Conservation (phyloP, 2,888 invertebrate genomes). For the Melangyna quadrimaculata region DNA sequence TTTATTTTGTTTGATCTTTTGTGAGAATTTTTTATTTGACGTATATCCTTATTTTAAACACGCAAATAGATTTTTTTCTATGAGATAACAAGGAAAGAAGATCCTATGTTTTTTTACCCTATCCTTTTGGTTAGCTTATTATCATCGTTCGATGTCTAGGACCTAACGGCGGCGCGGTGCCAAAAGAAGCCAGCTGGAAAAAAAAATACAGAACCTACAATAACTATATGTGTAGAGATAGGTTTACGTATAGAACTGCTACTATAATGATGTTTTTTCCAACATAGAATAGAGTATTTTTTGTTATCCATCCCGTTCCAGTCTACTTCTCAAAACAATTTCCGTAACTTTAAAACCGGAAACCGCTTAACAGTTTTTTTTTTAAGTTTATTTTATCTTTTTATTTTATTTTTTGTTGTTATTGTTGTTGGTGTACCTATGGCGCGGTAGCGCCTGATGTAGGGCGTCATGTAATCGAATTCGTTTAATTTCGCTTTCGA, state of each 20-base stretch:
- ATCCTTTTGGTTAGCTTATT: neutral
- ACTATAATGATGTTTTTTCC: slow-evolving; percentile 7
- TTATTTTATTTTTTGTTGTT: too few species aligned
- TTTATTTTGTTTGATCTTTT: slow-evolving; percentile 20
- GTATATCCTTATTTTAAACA: neutral
- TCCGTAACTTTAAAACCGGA: slow-evolving; percentile 5
- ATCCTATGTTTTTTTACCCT: neutral
- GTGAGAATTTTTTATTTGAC: neutral
- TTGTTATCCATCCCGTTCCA: slow-evolving; percentile 16
- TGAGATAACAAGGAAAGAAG: neutral
- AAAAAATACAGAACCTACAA: neutral
- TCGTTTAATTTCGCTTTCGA: neutral
- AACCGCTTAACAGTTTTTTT: slow-evolving; percentile 1
- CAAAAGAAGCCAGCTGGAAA: neutral
- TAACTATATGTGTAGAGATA: neutral
- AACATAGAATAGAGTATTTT: neutral
- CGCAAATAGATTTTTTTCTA: neutral
- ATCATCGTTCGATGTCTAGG: neutral
- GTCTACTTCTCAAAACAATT: slow-evolving; percentile 14
- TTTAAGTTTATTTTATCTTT: neutral
- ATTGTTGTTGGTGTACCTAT: neutral
- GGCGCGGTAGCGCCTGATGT: neutral
- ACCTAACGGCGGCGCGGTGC: neutral
- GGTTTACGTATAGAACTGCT: neutral
- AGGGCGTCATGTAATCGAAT: neutral